Evolutionary conservation across 2,888 invertebrate genomes (phyloP), one percentile per base, ranked within the genome.

Genomic region (Autographa pulchrina): DNA sequence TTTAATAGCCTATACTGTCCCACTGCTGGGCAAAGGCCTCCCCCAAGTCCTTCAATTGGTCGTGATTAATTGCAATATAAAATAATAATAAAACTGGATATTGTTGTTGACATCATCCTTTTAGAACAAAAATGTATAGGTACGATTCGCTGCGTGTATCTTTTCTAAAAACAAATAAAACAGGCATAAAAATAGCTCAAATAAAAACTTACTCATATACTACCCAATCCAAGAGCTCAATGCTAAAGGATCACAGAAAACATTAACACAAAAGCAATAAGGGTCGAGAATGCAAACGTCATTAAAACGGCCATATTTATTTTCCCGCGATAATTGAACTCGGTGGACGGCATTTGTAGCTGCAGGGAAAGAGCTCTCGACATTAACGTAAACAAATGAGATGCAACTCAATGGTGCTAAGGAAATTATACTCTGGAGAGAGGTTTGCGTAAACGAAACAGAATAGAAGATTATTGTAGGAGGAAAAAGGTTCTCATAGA

Each of bases 381-480:
- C 35, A 65, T 11, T 62, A 48, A 31, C 56, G 61, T 41, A 62
- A 43, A n/a, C 32, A 62, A 71, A 65, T 65, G 35, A 71, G 38
- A 70, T 62, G 65, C 62, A 58, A n/a, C 65, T 72, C 4, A 5
- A 59, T 0, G 25, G 32, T 2, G 7, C 1, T 18, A 16, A 61
- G 70, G 43, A 13, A 64, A 20, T 2, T 16, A 25, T 35, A 0
- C 13, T 0, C 25, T 25, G 16, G 6, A 13, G 54, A 5, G 9
- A 2, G 20, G 20, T 11, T 4, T 4, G 13, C 13, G 3, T 7
- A 56, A 20, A 56, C 54, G 20, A 20, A 54, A 54, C 54, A 54
- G 0, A 13, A 13, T 20, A 56, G 54, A 25, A 20, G 20, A 56
- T 13, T 11, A 13, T 14, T 56, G 48, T 48, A n/a, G n/a, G n/a